phyloP scores from a whole-genome alignment of 2,888 invertebrate genomes.

The Autographa gamma region DNA sequence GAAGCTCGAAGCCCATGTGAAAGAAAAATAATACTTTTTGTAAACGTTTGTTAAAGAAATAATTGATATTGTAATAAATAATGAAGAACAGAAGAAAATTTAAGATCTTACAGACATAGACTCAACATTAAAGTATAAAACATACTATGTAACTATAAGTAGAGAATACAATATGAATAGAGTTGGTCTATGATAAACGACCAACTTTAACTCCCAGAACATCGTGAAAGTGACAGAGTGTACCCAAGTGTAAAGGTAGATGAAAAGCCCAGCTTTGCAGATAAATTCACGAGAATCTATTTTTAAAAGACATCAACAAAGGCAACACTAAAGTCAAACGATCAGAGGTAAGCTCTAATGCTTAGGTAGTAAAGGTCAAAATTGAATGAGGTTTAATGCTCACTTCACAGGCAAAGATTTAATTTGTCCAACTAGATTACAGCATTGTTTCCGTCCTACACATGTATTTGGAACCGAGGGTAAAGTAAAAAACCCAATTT shows the following conservation, averaged over 20 bases:
- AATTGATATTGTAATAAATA: too few relatives aligned
- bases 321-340: constrained; percentile 22
- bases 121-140: background rate
- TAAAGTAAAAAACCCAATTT: constrained; percentile 73
- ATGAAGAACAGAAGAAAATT: too few relatives aligned
- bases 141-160: background rate
- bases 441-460: constrained; percentile 71
- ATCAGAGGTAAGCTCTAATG: constrained; percentile 10
- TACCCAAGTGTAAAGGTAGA: constrained; percentile 30
- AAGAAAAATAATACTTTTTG: too few relatives aligned
- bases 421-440: constrained; percentile 75
- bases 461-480: constrained; percentile 62
- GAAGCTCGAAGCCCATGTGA: too few relatives aligned
- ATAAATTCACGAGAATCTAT: constrained; percentile 40
- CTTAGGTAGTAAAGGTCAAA: background rate
- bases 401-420: constrained; percentile 62
- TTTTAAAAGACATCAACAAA: constrained; percentile 51
- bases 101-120: background rate
- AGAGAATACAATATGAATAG: background rate
- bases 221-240: constrained; percentile 38
- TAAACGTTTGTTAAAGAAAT: too few relatives aligned
- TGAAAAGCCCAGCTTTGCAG: constrained; percentile 44
- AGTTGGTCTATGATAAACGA: background rate
- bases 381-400: constrained; percentile 16
- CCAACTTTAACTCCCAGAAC: constrained; percentile 30